phyloP scores from a whole-genome alignment of 1,140 invertebrate genomes.

The Ceratoteleas bidentatus region DNA sequence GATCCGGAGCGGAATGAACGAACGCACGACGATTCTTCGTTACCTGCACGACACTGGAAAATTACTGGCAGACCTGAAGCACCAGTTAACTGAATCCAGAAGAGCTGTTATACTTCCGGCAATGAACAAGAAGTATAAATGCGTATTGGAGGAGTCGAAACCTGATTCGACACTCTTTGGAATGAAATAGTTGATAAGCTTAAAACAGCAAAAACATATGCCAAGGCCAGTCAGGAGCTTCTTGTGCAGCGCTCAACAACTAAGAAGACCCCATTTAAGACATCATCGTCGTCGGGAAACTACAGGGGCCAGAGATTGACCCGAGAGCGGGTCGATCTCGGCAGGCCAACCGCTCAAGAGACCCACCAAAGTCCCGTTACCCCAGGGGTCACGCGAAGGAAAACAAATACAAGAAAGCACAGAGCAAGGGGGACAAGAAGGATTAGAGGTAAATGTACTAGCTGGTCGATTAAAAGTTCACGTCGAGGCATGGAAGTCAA shows the following conservation, averaged over 20 bases:
- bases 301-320: conserved; percentile 4
- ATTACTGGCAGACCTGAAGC: background rate
- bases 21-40: background rate
- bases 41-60: conserved; percentile 19
- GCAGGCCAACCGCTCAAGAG: background rate
- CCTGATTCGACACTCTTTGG: conserved; percentile 9
- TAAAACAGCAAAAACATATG: conserved; percentile 7
- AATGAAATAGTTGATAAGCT: background rate
- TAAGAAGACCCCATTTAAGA: background rate
- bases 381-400: background rate
- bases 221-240: conserved; percentile 15
- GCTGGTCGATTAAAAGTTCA: conserved; percentile 7
- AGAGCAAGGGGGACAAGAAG: background rate
- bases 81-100: background rate
- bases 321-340: conserved; percentile 8
- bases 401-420: background rate
- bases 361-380: background rate
- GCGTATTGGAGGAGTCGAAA: conserved; percentile 10
- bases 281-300: conserved; percentile 11
- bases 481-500: background rate
- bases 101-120: conserved; percentile 17
- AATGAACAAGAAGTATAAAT: conserved; percentile 11
- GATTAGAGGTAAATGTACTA: conserved; percentile 14
- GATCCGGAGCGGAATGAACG: background rate
- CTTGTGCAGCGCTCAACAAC: background rate